Percentiles rank a stretch among this genome's conserved stretches.
Evolutionary conservation across 2,888 invertebrate species (phyloP).

Genomic region (Meghimatium bilineatum): DNA sequence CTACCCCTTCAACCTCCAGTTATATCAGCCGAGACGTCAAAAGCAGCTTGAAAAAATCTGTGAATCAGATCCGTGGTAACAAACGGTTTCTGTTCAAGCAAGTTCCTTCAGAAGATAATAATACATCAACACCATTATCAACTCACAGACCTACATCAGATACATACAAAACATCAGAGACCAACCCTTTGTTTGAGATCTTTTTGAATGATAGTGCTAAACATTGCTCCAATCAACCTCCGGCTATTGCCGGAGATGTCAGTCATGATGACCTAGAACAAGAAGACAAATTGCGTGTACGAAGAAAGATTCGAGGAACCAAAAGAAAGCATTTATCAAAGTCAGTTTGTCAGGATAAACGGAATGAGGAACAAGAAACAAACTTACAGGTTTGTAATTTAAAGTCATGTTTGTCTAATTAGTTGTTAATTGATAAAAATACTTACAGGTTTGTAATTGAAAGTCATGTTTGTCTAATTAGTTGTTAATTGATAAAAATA

Average conservation of each 20-base stretch:
- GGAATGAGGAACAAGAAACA: too few relatives aligned
- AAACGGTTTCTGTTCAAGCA: conserved; percentile 7
- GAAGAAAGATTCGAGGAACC: conserved; percentile 29
- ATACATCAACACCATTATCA: background rate
- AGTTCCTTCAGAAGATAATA: too few relatives aligned
- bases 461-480: too few relatives aligned
- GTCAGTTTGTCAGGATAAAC: background rate
- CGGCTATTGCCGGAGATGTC: background rate
- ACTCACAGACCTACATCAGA: background rate
- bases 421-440: too few relatives aligned
- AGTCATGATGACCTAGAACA: too few relatives aligned
- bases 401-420: too few relatives aligned
- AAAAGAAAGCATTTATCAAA: conserved; percentile 25
- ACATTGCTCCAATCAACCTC: background rate
- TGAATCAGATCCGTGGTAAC: background rate
- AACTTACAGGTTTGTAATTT: too few relatives aligned
- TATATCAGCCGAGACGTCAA: background rate
- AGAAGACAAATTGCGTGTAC: background rate
- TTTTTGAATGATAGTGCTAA: background rate
- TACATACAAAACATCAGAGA: too few relatives aligned
- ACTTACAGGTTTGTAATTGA: too few relatives aligned
- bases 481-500: too few relatives aligned
- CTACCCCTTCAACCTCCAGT: background rate
- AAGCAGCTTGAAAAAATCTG: background rate
- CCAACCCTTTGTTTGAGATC: background rate